Evolutionary conservation across 1,140 invertebrate genomes (phyloP), one percentile per base, ranked within the genome.

Genomic region (Zaprionus ghesquierei): DNA sequence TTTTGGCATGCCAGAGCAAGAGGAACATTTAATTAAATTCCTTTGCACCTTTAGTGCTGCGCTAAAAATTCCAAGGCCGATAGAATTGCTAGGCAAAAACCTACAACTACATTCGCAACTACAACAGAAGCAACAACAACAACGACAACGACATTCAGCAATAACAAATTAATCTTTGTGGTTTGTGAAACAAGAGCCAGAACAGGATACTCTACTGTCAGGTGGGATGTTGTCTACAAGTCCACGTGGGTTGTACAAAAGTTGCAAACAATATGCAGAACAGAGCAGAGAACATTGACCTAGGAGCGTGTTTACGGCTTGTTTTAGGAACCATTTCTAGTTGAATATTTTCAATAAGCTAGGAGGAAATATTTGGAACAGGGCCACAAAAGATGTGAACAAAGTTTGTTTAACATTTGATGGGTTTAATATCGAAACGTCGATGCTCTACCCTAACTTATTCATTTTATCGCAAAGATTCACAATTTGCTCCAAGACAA

Each of bases 1-100:
- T 86, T 87, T 89, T 60, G 69, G 55, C 55, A 50, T 72, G 69
- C 59, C 54, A 54, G 60, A 53, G 66, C 38, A 60, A 59, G 71
- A 69, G 78, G 81, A 77, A 84, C 84, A 89, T 87, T 89, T 87
- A 89, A 87, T 87, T 87, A 87, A 87, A 87, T 87, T 87, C 84
- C 84, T 87, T 87, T 89, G 84, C 84, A 87, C 84, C 84, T 87
- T 87, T 77, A 87, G 84, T 89, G 84, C 84, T 87, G 84, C 84
- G 84, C 84, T 87, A 77, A 89, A 89, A 87, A 87, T 87, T 87
- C 84, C 84, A 89, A 62, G 58, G 56, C 60, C 54, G 59, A 59
- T 68, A 58, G 50, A 62, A 65, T 69, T 27, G 60, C 44, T 60
- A 46, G 59, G 63, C 46, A 53, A 58, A 62, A 51, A 69, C 66